Percentiles rank a stretch among this genome's conserved stretches.
These are phyloP conservation scores for Spilarctia lutea DNA, from an alignment of 2,888 invertebrate species.

Conservation along the genomic window DNA sequence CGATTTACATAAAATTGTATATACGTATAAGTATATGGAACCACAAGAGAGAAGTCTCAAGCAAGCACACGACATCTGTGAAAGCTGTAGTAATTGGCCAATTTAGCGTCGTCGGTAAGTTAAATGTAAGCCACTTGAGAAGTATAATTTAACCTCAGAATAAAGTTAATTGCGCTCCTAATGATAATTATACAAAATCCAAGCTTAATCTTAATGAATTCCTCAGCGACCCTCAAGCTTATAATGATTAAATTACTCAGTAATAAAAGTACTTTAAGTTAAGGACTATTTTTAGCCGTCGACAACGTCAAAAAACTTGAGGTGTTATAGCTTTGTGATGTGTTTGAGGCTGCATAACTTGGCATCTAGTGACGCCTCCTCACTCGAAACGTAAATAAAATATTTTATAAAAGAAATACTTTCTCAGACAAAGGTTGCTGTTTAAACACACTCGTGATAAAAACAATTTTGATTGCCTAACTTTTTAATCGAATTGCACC, in stretches of 20 bases:
- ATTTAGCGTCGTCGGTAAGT: background rate
- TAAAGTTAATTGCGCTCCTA: slow-evolving; percentile 26
- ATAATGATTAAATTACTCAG: slow-evolving; percentile 36
- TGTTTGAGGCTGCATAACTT: background rate
- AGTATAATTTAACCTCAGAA: slow-evolving; percentile 18
- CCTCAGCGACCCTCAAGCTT: slow-evolving; percentile 16
- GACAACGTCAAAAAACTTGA: background rate
- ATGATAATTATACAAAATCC: slow-evolving; percentile 31
- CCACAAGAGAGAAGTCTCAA: background rate
- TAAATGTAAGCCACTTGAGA: slow-evolving; percentile 5
- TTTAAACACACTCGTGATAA: no score
- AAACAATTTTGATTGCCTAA: background rate
- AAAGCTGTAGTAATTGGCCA: background rate
- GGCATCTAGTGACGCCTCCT: background rate
- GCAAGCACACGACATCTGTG: background rate
- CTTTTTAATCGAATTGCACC: background rate
- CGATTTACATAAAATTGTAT: background rate
- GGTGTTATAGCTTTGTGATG: background rate
- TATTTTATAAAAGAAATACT: background rate
- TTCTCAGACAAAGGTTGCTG: background rate
- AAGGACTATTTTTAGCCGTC: background rate
- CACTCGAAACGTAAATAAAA: background rate
- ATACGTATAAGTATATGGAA: background rate
- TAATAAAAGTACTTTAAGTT: slow-evolving; percentile 23
- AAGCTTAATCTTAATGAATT: slow-evolving; percentile 33